phyloP scores from a whole-genome alignment of 2,888 invertebrate species.

The Diarsia mendica region DNA sequence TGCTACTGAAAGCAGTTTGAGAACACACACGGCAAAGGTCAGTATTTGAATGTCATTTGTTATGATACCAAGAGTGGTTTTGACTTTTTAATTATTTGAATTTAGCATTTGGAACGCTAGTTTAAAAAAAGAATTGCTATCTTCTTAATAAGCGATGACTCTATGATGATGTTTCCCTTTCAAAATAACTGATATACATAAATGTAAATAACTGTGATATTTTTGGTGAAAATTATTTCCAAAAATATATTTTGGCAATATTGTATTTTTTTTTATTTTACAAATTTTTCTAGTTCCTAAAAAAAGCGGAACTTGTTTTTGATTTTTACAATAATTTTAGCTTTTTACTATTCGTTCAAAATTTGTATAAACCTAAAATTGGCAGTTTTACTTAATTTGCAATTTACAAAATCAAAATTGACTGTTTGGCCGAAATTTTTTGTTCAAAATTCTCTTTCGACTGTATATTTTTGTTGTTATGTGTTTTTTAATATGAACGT shows the following conservation, averaged over 20 bases:
- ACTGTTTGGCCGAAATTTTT: conserved; percentile 70
- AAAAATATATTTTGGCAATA: conserved; percentile 4
- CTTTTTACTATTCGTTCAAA: conserved; percentile 55
- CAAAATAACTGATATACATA: neutral
- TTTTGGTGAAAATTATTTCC: conserved; percentile 1
- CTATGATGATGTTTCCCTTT: neutral
- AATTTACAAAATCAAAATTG: conserved; percentile 73
- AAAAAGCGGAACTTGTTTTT: conserved; percentile 23
- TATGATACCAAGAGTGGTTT: neutral
- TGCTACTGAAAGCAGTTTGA: conserved; percentile 98
- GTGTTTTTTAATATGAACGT: conserved; percentile 76
- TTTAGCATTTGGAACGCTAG: neutral
- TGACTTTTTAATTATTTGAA: neutral
- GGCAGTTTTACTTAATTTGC: conserved; percentile 47
- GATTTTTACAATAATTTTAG: conserved; percentile 31
- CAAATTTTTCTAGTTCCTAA: neutral
- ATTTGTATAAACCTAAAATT: conserved; percentile 46
- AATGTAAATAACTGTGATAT: neutral
- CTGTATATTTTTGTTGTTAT: conserved; percentile 68
- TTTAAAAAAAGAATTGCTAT: too few relatives aligned
- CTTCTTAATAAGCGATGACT: too few relatives aligned
- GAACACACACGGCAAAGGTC: conserved; percentile 99
- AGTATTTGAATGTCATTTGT: conserved; percentile 83
- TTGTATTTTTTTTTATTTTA: conserved; percentile 11
- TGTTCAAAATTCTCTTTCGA: conserved; percentile 81